Conservation (phyloP, 37 sponge, comb jelly and placozoan genomes). For the Agelas oroides region DNA sequence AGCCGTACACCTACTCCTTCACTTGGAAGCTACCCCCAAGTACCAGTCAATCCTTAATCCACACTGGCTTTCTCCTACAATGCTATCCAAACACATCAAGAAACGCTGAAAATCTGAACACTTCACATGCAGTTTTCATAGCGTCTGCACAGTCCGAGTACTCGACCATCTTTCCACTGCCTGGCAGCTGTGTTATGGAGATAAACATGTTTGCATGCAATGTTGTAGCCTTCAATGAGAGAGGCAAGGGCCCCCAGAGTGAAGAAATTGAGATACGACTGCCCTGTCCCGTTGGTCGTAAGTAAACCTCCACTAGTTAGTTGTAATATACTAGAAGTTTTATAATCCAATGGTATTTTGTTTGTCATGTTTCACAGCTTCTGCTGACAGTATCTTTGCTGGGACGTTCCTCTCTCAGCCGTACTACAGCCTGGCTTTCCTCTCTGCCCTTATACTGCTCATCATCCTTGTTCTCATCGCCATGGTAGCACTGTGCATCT, state of each 20-base stretch:
- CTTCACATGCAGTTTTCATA: conserved; percentile 4
- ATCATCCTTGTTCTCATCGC: background rate
- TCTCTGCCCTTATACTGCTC: conserved; percentile 10
- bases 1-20: conserved; percentile 14
- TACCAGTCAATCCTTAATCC: background rate
- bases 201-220: background rate
- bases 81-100: conserved; percentile 9
- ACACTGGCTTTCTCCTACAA: conserved; percentile 26
- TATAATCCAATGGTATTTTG: too few species aligned
- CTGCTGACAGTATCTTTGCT: background rate
- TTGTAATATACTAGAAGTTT: too few species aligned
- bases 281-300: background rate
- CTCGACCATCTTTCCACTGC: background rate
- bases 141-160: background rate
- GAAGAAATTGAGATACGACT: background rate
- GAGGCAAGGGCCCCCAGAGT: conserved; percentile 45
- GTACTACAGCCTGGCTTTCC: conserved; percentile 21
- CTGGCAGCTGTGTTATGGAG: background rate
- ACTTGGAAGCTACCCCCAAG: background rate
- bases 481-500: conserved; percentile 3
- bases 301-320: background rate
- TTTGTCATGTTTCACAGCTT: too few species aligned
- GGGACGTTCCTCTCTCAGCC: conserved; percentile 39
- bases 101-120: background rate
- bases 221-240: conserved; percentile 39